Base-by-base conservation (phyloP, 2,113 vertebrate genomes). In the Microcebus ravelobensis region DNA sequence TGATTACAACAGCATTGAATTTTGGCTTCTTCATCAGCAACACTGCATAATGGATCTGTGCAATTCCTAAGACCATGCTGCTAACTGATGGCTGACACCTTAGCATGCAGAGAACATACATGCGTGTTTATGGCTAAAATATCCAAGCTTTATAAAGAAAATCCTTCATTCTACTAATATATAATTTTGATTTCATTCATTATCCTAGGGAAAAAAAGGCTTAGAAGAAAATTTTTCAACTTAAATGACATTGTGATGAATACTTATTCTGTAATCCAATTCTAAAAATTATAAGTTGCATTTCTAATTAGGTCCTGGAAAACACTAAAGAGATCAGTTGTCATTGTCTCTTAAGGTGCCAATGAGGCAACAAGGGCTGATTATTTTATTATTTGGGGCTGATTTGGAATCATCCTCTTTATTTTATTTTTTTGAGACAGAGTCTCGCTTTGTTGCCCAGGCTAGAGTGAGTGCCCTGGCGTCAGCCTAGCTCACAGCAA, bases 311-410 rank as follows among this genome's bases (percentile, higher is more conserved):
- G n/a, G 29, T 48, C 70, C 73, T 77, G 2, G 48, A 81, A 86
- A 94, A 27, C 15, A 93, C 14, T 68, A 15, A 76, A 73, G 29
- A 36, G 63, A 11, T 52, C 79, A 61, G 39, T 68, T 79, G 68
- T 70, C 74, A 90, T 88, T 94, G 80, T 71, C 83, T 89, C 80
- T 57, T 90, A 83, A 94, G 39, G 95, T 89, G 73, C 10, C 79
- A 96, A 92, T 86, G 27, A 94, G 8, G 34, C 18, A 50, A 79
- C 29, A 4, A 87, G 3, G 20, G 65, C 18, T 68, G 57, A 5
- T 85, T 71, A 90, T 65, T 92, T 96, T 57, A 74, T 95, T 91
- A 92, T 52, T 91, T 79, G 4, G 25, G 68, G 25, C 61, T 70
- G 80, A 83, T 89, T 74, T 94, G 68, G 55, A 79, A 95, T 94